Percentiles rank a stretch among this genome's conserved stretches.
Evolutionary conservation across 2,797 vertebrate species (phyloP).

Genomic region (Helicolenus hilgendorfi): DNA sequence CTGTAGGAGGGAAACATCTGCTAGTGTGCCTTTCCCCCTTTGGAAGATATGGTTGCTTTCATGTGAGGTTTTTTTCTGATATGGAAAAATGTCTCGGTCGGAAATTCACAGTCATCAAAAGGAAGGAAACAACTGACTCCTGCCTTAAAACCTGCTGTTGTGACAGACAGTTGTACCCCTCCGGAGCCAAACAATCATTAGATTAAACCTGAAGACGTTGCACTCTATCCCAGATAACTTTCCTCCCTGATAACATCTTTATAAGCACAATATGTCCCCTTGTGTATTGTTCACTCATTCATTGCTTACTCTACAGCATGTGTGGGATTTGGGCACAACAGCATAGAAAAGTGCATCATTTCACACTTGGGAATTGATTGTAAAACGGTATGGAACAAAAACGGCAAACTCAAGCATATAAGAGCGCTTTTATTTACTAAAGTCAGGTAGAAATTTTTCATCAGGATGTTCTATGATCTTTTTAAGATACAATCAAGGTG

Average conservation of each 20-base stretch:
- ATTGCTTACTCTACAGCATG: background rate
- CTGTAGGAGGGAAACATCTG: slow-evolving; percentile 74
- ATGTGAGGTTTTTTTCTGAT: slow-evolving; percentile 47
- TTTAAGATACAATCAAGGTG: slow-evolving; percentile 23
- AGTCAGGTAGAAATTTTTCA: slow-evolving; percentile 14
- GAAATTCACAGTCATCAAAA: slow-evolving; percentile 21
- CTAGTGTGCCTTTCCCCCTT: slow-evolving; percentile 34
- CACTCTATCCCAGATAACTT: background rate
- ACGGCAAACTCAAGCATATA: background rate
- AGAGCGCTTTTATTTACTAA: slow-evolving; percentile 49
- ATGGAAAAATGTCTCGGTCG: slow-evolving; percentile 67
- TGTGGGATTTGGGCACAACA: background rate
- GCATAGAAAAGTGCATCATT: background rate
- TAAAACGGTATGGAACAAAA: background rate
- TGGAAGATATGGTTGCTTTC: slow-evolving; percentile 52
- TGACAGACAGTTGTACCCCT: slow-evolving; percentile 30
- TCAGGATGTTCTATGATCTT: background rate
- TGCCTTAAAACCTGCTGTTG: slow-evolving; percentile 37
- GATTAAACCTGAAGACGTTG: slow-evolving; percentile 9
- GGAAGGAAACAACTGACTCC: slow-evolving; percentile 53
- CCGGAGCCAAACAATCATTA: slow-evolving; percentile 30
- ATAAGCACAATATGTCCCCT: background rate
- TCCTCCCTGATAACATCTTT: slow-evolving; percentile 6
- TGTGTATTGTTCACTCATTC: background rate
- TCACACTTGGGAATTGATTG: background rate